Evolutionary conservation across 2,113 vertebrate species (phyloP).

Genomic region (Spermophilus dauricus): DNA sequence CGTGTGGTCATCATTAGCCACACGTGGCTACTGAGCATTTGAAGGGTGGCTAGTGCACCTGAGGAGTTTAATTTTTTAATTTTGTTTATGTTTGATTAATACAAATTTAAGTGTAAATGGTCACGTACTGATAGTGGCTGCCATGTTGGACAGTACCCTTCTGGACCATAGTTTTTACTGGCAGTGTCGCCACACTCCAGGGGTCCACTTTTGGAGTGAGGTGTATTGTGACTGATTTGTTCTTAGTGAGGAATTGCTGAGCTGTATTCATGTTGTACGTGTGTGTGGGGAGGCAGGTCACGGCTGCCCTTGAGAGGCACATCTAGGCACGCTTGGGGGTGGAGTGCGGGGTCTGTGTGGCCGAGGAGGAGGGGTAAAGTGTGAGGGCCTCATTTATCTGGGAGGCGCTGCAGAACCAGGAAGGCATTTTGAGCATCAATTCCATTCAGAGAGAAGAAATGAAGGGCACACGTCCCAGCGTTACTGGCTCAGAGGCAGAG

Average conservation of each 20-base stretch:
- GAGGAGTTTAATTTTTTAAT: not conserved
- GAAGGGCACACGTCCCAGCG: not conserved
- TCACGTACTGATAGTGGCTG: not conserved
- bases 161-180: not conserved
- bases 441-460: not conserved
- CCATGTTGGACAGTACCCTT: not conserved
- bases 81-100: not conserved
- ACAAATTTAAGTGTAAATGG: not conserved
- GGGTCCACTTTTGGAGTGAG: not conserved
- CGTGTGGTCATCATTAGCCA: too few species aligned
- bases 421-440: not conserved
- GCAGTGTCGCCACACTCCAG: not conserved
- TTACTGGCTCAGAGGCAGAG: not conserved
- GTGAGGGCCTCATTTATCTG: not conserved
- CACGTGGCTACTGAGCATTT: not conserved
- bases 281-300: not conserved
- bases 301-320: not conserved
- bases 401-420: not conserved
- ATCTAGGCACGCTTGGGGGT: not conserved
- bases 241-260: not conserved
- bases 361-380: not conserved
- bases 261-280: not conserved
- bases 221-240: not conserved
- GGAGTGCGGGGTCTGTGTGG: not conserved
- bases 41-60: not conserved